phyloP scores from a whole-genome alignment of 2,888 invertebrate genomes.

The Coelopa pilipes region DNA sequence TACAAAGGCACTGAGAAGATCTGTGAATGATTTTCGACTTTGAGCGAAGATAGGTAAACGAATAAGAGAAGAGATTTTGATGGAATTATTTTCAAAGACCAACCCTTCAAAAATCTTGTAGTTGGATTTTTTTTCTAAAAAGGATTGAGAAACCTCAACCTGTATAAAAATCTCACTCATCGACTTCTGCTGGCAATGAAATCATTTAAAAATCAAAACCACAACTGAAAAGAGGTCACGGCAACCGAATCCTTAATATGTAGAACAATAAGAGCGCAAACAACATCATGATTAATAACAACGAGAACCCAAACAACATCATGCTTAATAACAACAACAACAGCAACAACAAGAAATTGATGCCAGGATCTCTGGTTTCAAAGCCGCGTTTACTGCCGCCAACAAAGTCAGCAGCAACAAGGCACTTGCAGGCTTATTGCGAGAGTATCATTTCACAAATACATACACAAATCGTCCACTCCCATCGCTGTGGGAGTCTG shows the following conservation, averaged over 20 bases:
- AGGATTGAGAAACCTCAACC: too few relatives aligned
- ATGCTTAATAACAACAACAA: neutral
- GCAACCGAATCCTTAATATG: neutral
- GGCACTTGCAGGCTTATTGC: slow-evolving; percentile 8
- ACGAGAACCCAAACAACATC: neutral
- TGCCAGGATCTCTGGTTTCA: neutral
- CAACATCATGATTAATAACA: slow-evolving; percentile 3
- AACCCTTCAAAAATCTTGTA: too few relatives aligned
- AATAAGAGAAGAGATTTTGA: too few relatives aligned
- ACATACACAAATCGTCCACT: neutral
- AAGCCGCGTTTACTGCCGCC: neutral
- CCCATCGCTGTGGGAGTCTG: too few relatives aligned
- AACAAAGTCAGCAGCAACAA: neutral
- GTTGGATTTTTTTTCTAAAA: too few relatives aligned
- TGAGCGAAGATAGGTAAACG: too few relatives aligned
- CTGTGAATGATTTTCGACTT: too few relatives aligned
- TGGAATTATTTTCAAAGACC: too few relatives aligned
- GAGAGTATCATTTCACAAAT: slow-evolving; percentile 8
- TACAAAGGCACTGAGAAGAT: too few relatives aligned
- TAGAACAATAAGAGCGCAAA: neutral
- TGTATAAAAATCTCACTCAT: neutral
- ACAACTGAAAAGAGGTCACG: neutral
- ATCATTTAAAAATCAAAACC: neutral
- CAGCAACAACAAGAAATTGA: neutral
- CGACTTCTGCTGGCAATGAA: neutral